Conservation (phyloP, 2,113 vertebrate species). For the Tyrannus savana region DNA sequence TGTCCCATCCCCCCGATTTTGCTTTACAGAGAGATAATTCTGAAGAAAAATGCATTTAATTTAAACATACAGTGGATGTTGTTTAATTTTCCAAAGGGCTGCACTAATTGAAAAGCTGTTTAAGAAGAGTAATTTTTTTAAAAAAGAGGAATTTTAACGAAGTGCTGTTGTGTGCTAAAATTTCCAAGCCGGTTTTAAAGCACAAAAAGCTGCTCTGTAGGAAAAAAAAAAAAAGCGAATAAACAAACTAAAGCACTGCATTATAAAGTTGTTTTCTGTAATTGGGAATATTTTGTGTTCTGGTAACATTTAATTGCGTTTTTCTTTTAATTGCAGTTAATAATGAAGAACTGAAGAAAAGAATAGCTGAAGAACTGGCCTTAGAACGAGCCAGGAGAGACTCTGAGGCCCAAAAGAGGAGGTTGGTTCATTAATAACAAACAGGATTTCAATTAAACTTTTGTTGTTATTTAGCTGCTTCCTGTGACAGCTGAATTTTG, state of each 20-base stretch:
- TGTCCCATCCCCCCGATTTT: rapidly evolving
- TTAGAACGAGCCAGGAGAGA: conserved; percentile 79
- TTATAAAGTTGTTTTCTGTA: background rate
- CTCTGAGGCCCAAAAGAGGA: conserved; percentile 73
- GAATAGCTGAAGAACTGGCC: conserved; percentile 81
- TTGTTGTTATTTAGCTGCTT: background rate
- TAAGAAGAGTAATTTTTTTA: background rate
- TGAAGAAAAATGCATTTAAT: background rate
- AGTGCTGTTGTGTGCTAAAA: background rate
- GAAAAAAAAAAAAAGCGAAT: background rate
- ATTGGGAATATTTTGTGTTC: background rate
- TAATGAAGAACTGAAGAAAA: conserved; percentile 81
- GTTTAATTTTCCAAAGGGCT: background rate
- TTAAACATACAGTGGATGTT: background rate
- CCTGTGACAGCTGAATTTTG: background rate
- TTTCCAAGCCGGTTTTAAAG: background rate
- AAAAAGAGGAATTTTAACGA: background rate
- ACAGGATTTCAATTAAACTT: background rate
- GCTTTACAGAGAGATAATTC: background rate
- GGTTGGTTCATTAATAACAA: conserved; percentile 63
- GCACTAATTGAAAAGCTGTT: background rate
- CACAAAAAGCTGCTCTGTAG: background rate
- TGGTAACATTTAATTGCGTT: background rate
- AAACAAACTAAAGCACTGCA: background rate
- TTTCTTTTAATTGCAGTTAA: conserved; percentile 67